These are phyloP conservation scores for Spialia ferax DNA, from an alignment of 2,888 invertebrate genomes.

Conservation along the genomic window DNA sequence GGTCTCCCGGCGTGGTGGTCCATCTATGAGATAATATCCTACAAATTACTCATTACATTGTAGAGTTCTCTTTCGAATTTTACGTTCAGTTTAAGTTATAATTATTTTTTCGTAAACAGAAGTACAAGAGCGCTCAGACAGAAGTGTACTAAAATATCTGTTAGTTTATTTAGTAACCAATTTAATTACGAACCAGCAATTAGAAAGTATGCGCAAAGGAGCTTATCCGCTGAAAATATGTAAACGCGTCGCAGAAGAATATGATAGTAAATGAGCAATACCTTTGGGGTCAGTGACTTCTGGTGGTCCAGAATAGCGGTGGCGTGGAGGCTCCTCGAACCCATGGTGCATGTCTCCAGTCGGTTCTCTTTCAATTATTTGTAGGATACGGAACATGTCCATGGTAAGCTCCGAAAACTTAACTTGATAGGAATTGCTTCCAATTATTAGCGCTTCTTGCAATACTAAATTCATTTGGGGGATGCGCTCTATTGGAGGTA, in stretches of 20 bases:
- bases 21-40: constrained; percentile 52
- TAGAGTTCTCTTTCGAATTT: neutral
- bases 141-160: too few species aligned
- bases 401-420: constrained; percentile 98
- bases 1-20: constrained; percentile 26
- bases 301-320: constrained; percentile 73
- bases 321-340: constrained; percentile 77
- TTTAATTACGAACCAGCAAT: too few species aligned
- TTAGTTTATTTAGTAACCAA: too few species aligned
- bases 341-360: constrained; percentile 92
- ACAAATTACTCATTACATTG: constrained; percentile 43
- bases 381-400: constrained; percentile 99
- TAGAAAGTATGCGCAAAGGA: too few species aligned
- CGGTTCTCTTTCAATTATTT: constrained; percentile 97
- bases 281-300: constrained; percentile 23
- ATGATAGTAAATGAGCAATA: neutral
- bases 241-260: too few species aligned
- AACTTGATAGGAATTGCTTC: constrained; percentile 97
- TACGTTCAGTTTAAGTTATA: neutral
- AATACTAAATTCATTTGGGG: constrained; percentile 95
- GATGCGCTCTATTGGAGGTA: constrained; percentile 95
- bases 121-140: too few species aligned
- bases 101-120: too few species aligned
- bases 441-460: constrained; percentile 97
- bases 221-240: too few species aligned